Conservation (phyloP, 2,888 invertebrate species). For the Drosophila ustulata region DNA sequence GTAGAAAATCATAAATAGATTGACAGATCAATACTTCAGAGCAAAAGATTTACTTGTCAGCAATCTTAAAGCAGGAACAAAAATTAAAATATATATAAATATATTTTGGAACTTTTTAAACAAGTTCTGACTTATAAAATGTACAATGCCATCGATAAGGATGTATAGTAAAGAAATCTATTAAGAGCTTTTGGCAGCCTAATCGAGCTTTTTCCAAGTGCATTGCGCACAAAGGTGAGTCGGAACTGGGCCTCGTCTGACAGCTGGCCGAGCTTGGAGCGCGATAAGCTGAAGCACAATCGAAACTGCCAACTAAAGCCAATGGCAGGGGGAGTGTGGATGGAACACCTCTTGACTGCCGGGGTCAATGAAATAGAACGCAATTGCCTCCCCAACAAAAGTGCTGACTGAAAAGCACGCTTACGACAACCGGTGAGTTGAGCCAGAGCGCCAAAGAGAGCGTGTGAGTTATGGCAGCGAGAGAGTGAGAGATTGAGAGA, state of each 20-base stretch:
- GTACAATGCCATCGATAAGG: neutral
- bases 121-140: too few species aligned
- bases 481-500: constrained; percentile 11
- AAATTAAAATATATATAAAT: too few species aligned
- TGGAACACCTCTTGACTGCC: constrained; percentile 11
- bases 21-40: too few species aligned
- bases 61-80: too few species aligned
- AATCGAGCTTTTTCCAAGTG: neutral
- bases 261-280: constrained; percentile 26
- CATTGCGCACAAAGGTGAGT: constrained; percentile 7
- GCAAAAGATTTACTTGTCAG: too few species aligned
- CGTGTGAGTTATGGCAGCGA: constrained; percentile 4
- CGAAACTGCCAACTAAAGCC: constrained; percentile 21
- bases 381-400: constrained; percentile 47
- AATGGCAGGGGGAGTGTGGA: constrained; percentile 31
- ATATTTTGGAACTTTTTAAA: neutral
- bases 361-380: constrained; percentile 69
- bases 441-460: constrained; percentile 1
- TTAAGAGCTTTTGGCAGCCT: neutral
- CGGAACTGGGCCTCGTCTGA: constrained; percentile 37
- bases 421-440: constrained; percentile 3
- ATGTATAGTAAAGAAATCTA: neutral
- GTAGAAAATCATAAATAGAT: neutral
- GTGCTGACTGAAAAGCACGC: neutral
- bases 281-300: constrained; percentile 34